Base-by-base conservation (phyloP, 1,140 invertebrate species). In the Spodoptera frugiperda region DNA sequence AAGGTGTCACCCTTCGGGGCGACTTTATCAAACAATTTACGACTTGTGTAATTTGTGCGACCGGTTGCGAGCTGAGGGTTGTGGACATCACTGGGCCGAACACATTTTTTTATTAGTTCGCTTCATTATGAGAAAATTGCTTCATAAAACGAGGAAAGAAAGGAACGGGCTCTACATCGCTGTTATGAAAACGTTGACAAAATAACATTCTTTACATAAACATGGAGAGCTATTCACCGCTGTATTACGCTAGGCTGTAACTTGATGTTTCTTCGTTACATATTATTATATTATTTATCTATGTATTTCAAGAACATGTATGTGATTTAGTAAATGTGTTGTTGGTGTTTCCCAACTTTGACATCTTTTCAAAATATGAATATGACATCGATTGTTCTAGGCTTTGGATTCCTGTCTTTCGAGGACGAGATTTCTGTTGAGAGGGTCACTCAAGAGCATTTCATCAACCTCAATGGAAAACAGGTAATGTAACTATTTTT, bases 361-460 rank as follows among this genome's bases (percentile, higher is more conserved):
- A 14, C 17, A 11, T 55, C 30, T 65, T 30, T 39, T 44, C 59
- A 63, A 33, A 39, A 44, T 63, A 77, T 78, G 77, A 76, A 77
- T 59, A 78, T 59, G 11, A 14, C 49, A 6, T 67, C 54, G n/a
- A 17, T 83, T 84, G 72, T 93, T 93, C 17, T 88, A 98, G 98
- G 98, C 91, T 99, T 99, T 95, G 98, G 98, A 86, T 99, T 99
- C 96, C 96, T 99, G 91, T 99, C 98, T 79, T 99, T 99, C 95
- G 98, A 99, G 94, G 98, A 98, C 87, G 98, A 99, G 94, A 97
- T 99, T 79, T 97, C 98, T 21, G 98, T 99, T 85, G 98, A 99
- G 91, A 96, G 98, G 94, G 98, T 98, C 87, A 98, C 98, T 82
- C 96, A 97, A 74, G 98, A 99, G 93, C 98, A 99, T 95, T 99